Base-by-base conservation (phyloP, 2,888 invertebrate species). In the Scaptomyza tumidula region DNA sequence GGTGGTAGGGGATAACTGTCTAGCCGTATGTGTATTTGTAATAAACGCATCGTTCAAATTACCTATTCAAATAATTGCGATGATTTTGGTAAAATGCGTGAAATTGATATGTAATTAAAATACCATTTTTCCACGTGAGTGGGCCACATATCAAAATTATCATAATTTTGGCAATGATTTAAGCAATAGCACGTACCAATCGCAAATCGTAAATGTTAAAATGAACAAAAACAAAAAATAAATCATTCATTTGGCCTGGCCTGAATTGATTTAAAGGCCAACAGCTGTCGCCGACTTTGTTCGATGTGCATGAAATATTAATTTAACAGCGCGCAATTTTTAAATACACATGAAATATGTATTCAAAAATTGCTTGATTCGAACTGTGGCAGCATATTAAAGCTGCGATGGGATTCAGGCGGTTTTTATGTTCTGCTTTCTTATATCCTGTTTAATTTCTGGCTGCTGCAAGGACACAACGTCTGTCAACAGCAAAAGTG, bases 61-160 rank as follows among this genome's bases (percentile, higher is more conserved):
- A 74, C 62, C 66, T 54, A 3, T 66, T 67, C 61, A 43, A 66
- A 82, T 82, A 80, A 82, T 78, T 75, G 65, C 58, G 33, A 29
- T 24, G 70, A 67, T 74, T 74, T 65, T 65, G 73, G 45, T 80
- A 75, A 88, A 88, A 52, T 77, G 88, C 81, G 62, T 89, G 62
- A 87, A 89, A 89, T 87, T 73, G 54, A 77, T 81, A 64, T 76
- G 86, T 86, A 80, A 87, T 89, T 88, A 83, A 85, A 81, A 52
- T 55, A 71, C 75, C 75, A 84, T 77, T 84, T 81, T 77, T 84
- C 72, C 77, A 70, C 75, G 49, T 71, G 75, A 72, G 67, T 56
- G 59, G 57, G 31, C 52, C 46, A 65, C 57, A 52, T 53, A 64
- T 66, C 56, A 62, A n/a, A 75, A 67, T 64, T 61, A 71, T 62